Percentiles rank a stretch among this genome's conserved stretches.
Conservation (phyloP, 2,888 invertebrate genomes). For the Tolmerus cingulatus region DNA sequence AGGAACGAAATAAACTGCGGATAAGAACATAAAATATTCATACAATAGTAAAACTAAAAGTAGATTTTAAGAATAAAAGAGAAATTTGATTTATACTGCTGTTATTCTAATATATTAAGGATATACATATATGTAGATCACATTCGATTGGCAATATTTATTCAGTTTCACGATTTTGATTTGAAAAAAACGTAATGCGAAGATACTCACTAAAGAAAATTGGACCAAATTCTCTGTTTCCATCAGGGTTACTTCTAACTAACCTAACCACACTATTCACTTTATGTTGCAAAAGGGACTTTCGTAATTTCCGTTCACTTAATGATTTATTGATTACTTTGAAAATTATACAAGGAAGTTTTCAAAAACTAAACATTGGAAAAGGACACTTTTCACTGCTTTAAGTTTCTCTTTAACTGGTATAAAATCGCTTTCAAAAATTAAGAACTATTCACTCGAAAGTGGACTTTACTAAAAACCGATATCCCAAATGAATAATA, state of each 20-base stretch:
- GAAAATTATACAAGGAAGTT: background rate
- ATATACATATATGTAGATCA: no score
- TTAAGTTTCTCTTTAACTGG: background rate
- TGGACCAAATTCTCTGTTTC: background rate
- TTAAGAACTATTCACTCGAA: background rate
- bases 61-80: no score
- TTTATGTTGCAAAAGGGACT: background rate
- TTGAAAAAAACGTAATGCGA: background rate
- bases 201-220: background rate
- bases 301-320: background rate
- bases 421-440: background rate
- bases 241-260: background rate
- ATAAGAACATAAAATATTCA: no score
- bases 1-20: no score
- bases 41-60: no score
- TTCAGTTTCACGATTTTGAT: background rate
- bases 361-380: background rate
- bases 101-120: no score
- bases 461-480: background rate
- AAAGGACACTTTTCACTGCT: background rate
- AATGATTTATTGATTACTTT: background rate
- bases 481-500: background rate
- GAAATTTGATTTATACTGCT: no score
- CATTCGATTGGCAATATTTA: no score
- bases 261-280: background rate